Evolutionary conservation across 2,797 vertebrate genomes (phyloP).

Genomic region (Oreochromis grahami): DNA sequence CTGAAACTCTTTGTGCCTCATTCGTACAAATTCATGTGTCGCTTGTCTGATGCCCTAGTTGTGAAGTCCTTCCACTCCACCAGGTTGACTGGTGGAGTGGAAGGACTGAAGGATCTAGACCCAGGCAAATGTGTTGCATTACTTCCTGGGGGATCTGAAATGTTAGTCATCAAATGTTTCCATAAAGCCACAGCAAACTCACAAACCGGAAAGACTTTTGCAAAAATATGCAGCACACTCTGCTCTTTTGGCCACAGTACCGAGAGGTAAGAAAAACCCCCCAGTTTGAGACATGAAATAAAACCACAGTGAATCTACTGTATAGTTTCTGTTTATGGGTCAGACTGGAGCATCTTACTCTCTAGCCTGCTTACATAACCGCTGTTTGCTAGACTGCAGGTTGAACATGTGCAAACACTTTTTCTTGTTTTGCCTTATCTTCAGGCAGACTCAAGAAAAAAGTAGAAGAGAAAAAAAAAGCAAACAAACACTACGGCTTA

Average conservation of each 20-base stretch:
- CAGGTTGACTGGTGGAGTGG: background rate
- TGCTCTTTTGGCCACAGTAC: background rate
- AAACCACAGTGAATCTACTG: conserved; percentile 7
- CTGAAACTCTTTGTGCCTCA: background rate
- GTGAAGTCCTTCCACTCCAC: background rate
- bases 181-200: background rate
- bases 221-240: background rate
- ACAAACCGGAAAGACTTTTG: conserved; percentile 17
- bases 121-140: background rate
- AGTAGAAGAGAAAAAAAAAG: background rate
- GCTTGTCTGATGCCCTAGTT: background rate
- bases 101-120: background rate
- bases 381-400: background rate
- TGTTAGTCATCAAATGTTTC: conserved; percentile 29
- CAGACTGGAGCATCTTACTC: background rate
- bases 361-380: background rate
- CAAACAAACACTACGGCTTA: conserved; percentile 6
- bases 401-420: background rate
- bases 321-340: background rate
- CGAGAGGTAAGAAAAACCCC: background rate
- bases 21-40: background rate
- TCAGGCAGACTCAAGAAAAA: background rate
- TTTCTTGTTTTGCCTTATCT: conserved; percentile 25
- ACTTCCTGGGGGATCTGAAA: conserved; percentile 7
- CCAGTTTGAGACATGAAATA: background rate